These are phyloP conservation scores for Synergus laeviventris DNA, from an alignment of 2,888 invertebrate genomes.

Conservation along the genomic window DNA sequence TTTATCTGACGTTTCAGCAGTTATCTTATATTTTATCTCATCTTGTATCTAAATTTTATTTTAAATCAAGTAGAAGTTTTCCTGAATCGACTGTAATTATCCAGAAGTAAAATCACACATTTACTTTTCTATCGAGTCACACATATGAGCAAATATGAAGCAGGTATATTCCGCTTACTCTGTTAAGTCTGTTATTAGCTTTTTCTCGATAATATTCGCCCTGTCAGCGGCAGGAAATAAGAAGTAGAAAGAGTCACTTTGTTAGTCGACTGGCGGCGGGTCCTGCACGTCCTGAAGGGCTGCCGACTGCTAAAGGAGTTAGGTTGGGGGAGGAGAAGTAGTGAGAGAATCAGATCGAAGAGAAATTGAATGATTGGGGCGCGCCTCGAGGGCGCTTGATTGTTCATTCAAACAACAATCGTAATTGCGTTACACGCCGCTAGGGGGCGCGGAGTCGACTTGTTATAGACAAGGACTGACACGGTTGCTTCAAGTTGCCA, in stretches of 20 bases:
- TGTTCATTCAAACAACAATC: conserved; percentile 77
- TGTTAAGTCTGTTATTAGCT: conserved; percentile 71
- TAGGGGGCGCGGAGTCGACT: conserved; percentile 40
- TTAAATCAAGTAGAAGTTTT: background rate
- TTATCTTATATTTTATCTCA: no score
- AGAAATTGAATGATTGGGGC: conserved; percentile 76
- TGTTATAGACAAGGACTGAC: conserved; percentile 45
- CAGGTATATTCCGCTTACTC: conserved; percentile 37
- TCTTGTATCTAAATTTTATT: no score
- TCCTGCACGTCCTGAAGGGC: conserved; percentile 44
- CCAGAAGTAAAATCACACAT: background rate
- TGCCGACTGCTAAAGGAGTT: conserved; percentile 39
- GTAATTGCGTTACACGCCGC: conserved; percentile 75
- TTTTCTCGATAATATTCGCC: conserved; percentile 72
- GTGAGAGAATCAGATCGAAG: conserved; percentile 73
- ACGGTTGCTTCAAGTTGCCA: conserved; percentile 44
- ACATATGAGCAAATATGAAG: conserved; percentile 2
- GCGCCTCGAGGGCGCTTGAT: conserved; percentile 76
- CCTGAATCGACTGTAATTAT: background rate
- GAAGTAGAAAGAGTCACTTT: conserved; percentile 62
- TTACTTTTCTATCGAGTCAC: background rate
- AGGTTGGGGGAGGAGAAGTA: conserved; percentile 45
- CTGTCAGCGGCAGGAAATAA: conserved; percentile 74
- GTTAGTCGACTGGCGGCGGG: conserved; percentile 45
- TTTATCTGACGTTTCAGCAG: no score